Conservation (phyloP, 2,888 invertebrate species). For the Andrena haemorrhoa region DNA sequence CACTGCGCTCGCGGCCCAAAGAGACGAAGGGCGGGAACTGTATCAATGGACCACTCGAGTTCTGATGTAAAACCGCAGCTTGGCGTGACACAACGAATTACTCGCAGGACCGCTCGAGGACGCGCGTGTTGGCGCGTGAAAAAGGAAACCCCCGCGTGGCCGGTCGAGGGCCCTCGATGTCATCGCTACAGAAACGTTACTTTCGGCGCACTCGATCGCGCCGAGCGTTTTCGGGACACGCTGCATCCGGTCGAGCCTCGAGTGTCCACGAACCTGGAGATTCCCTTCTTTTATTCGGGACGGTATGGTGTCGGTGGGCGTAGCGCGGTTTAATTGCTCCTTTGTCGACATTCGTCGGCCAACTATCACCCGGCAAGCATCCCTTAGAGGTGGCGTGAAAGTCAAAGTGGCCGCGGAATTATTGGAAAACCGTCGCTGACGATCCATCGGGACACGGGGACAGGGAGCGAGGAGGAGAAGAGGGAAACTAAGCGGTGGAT, state of each 20-base stretch:
- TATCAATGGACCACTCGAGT: slow-evolving; percentile 75
- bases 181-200: slow-evolving; percentile 74
- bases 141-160: slow-evolving; percentile 78
- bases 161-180: slow-evolving; percentile 79
- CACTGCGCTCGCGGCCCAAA: too few relatives aligned
- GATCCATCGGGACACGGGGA: slow-evolving; percentile 14
- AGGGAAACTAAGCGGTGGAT: slow-evolving; percentile 13
- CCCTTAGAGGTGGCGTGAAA: slow-evolving; percentile 4
- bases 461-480: not conserved
- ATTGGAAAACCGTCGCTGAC: slow-evolving; percentile 42
- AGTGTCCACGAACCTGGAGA: slow-evolving; percentile 6
- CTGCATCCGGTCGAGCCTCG: slow-evolving; percentile 36
- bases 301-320: not conserved
- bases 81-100: slow-evolving; percentile 79
- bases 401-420: slow-evolving; percentile 23
- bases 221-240: slow-evolving; percentile 50
- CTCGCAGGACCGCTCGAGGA: slow-evolving; percentile 69
- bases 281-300: not conserved
- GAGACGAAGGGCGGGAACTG: slow-evolving; percentile 36
- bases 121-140: slow-evolving; percentile 61
- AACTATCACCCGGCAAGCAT: not conserved
- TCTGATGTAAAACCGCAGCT: slow-evolving; percentile 82
- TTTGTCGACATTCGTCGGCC: too few relatives aligned
- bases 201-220: slow-evolving; percentile 60
- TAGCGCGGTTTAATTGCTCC: too few relatives aligned